Conservation (phyloP, 2,113 vertebrate genomes). For the Catharus fuscescens region DNA sequence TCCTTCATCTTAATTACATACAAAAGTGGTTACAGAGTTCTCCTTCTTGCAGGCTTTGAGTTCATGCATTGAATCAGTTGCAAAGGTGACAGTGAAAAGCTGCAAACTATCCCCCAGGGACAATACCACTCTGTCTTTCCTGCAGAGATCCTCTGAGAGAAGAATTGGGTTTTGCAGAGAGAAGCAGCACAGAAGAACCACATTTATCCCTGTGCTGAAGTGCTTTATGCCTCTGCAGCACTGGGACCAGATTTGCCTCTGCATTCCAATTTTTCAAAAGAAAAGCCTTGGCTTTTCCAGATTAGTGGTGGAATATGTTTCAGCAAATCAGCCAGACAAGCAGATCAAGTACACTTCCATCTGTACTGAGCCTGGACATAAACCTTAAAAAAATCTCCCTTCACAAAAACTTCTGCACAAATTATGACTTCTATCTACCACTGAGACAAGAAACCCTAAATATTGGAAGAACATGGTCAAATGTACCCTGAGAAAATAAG, state of each 20-base stretch:
- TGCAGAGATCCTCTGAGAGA: not conserved
- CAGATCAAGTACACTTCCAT: not conserved
- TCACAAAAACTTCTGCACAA: not conserved
- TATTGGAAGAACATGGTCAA: not conserved
- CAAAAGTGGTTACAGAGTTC: not conserved
- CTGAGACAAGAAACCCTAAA: not conserved
- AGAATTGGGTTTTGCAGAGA: not conserved
- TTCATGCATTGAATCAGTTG: not conserved
- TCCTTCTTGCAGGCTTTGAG: not conserved
- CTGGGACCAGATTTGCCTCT: not conserved
- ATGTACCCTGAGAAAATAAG: not conserved
- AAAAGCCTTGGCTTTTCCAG: constrained; percentile 23
- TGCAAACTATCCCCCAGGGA: not conserved
- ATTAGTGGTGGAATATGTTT: not conserved
- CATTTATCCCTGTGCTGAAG: constrained; percentile 26
- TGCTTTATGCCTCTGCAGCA: not conserved
- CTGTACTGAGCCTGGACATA: not conserved
- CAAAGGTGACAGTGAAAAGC: not conserved
- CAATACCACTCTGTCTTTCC: not conserved
- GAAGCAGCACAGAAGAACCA: not conserved
- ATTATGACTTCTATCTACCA: not conserved
- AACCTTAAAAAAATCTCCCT: not conserved
- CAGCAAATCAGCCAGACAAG: not conserved
- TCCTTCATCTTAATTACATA: not conserved
- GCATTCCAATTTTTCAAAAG: constrained; percentile 27